phyloP scores from a whole-genome alignment of 2,888 invertebrate species.

The Resseliella maxima region DNA sequence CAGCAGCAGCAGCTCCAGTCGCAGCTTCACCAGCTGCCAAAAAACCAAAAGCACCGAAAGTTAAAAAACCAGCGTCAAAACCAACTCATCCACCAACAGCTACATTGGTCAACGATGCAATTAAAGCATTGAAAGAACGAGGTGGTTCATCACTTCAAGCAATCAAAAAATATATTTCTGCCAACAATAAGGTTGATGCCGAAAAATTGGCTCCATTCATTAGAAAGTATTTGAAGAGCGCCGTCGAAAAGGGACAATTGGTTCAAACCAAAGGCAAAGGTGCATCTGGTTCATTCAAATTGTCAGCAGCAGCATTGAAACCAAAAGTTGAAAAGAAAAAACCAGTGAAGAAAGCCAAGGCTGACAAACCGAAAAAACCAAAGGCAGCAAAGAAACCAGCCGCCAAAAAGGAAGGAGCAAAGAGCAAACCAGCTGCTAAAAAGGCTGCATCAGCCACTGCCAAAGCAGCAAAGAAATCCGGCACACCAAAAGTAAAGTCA shows the following conservation, averaged over 20 bases:
- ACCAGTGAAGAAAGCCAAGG: not conserved
- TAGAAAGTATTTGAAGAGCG: constrained; percentile 71
- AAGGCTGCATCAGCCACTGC: not conserved
- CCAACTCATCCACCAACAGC: too few relatives aligned
- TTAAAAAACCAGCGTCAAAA: too few relatives aligned
- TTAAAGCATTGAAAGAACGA: too few relatives aligned
- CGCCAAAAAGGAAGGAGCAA: not conserved
- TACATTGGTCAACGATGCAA: too few relatives aligned
- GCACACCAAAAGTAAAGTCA: too few relatives aligned
- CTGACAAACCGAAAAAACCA: not conserved
- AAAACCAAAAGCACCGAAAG: constrained; percentile 4
- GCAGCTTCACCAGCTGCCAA: not conserved
- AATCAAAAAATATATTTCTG: constrained; percentile 74
- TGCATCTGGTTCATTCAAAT: constrained; percentile 69
- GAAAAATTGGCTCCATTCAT: constrained; percentile 72
- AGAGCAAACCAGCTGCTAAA: not conserved
- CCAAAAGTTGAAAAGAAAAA: not conserved
- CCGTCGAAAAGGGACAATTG: constrained; percentile 69
- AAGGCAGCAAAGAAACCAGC: not conserved
- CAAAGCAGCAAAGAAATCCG: too few relatives aligned
- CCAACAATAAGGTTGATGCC: constrained; percentile 72
- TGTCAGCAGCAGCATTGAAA: too few relatives aligned
- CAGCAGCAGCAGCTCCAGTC: not conserved
- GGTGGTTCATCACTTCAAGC: constrained; percentile 70
- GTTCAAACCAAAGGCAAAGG: constrained; percentile 71